These are phyloP conservation scores for Leptothorax acervorum DNA, from an alignment of 2,888 invertebrate genomes.

Conservation along the genomic window DNA sequence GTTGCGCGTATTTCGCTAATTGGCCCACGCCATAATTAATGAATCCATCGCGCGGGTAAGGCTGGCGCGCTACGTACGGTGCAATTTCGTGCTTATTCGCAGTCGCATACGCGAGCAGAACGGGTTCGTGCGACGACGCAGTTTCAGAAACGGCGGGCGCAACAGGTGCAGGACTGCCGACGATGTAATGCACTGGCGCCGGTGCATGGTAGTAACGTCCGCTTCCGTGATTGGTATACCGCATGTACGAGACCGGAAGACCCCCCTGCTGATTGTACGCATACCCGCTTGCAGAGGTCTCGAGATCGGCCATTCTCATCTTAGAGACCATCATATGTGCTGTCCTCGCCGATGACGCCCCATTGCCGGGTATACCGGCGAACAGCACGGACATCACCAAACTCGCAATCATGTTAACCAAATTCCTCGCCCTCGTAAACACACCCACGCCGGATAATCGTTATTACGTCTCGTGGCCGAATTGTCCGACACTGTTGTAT, in stretches of 20 bases:
- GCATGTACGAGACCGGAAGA: conserved; percentile 80
- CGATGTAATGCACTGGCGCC: conserved; percentile 75
- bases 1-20: conserved; percentile 60
- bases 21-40: conserved; percentile 60
- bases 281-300: conserved; percentile 88
- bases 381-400: conserved; percentile 19
- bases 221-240: conserved; percentile 81
- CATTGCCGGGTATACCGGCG: background rate
- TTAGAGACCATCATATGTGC: conserved; percentile 85
- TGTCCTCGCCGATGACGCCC: conserved; percentile 53
- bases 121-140: conserved; percentile 64
- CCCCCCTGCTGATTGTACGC: conserved; percentile 79
- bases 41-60: conserved; percentile 55
- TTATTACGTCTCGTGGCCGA: conserved; percentile 34
- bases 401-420: conserved; percentile 33
- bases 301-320: conserved; percentile 87
- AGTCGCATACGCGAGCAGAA: conserved; percentile 65
- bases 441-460: background rate
- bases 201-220: conserved; percentile 75
- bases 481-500: conserved; percentile 55
- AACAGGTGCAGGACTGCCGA: conserved; percentile 72
- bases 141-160: conserved; percentile 61
- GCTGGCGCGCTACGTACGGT: conserved; percentile 30
- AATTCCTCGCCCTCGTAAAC: conserved; percentile 20
- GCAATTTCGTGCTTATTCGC: conserved; percentile 33